Base-by-base conservation (phyloP, 2,888 invertebrate species). In the Slavum lentiscoides region DNA sequence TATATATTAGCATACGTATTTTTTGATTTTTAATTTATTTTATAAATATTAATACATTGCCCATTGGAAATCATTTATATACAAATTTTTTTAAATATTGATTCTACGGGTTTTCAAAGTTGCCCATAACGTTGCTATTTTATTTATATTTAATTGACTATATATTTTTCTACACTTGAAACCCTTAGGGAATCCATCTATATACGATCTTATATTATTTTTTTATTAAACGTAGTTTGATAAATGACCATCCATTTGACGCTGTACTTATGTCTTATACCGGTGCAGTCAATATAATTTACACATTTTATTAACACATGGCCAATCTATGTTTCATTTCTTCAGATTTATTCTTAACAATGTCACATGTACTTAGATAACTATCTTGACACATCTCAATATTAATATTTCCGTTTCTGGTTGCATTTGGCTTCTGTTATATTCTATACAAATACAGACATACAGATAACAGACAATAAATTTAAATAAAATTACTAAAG, bases 241-340 rank as follows among this genome's bases (percentile, higher is more conserved):
- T 70, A 53, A 70, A 70, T 19, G 55, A 53, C 15, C 70, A n/a
- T 70, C n/a, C 53, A 53, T 53, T 70, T 19, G 70, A 21, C 53
- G 70, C 70, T 69, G 21, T 15, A 15, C 23, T 43, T 19, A n/a
- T n/a, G n/a, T n/a, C n/a, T n/a, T n/a, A 30, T 30, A 69, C 69
- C n/a, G 69, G 49, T 7, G 69, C 53, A 53, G 53, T 68, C 3
- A 53, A 30, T 15, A 8, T 11, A 53, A 68, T 68, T 49, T 53
- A 53, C 49, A 68, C 6, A 68, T 23, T 23, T 23, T 53, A 53
- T 53, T 30, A 15, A 30, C 62, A 15, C 30, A 30, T 62, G 13
- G 30, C 43, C 11, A 43, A 67, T 43, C 21, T 67, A 7, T 67
- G 23, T 49, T 49, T 23, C 23, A 23, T 15, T 49, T 53, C 68